These are phyloP conservation scores for Corvus hawaiiensis DNA, from an alignment of 2,113 vertebrate species.

Conservation along the genomic window DNA sequence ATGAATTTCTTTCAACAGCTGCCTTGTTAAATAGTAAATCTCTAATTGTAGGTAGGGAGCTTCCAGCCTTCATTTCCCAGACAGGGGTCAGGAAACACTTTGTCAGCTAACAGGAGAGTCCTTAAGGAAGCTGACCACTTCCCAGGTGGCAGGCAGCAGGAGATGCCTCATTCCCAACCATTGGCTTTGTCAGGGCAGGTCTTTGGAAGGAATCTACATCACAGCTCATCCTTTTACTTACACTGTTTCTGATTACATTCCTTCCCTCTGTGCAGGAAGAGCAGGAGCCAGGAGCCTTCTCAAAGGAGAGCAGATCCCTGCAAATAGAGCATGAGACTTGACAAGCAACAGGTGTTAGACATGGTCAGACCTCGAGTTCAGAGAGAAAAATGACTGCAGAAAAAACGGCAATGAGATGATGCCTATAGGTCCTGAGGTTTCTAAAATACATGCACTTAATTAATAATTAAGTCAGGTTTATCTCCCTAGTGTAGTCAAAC, in stretches of 20 bases:
- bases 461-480: not conserved
- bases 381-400: not conserved
- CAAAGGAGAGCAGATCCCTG: conserved; percentile 34
- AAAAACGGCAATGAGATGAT: not conserved
- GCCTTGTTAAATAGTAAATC: not conserved
- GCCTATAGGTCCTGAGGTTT: not conserved
- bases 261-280: not conserved
- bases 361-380: not conserved
- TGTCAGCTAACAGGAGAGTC: not conserved
- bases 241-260: not conserved
- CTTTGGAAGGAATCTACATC: not conserved
- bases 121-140: not conserved
- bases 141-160: not conserved
- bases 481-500: not conserved
- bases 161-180: accelerated
- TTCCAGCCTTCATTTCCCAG: not conserved
- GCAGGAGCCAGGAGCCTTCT: conserved; percentile 39
- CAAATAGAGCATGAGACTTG: conserved; percentile 31
- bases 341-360: conserved; percentile 38
- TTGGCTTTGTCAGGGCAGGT: not conserved
- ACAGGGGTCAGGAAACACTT: not conserved
- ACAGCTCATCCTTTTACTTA: conserved; percentile 32
- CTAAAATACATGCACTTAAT: not conserved
- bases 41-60: not conserved
- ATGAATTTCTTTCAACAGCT: not conserved